phyloP scores from a whole-genome alignment of 2,888 invertebrate genomes.

The Callyntrura sp. region DNA sequence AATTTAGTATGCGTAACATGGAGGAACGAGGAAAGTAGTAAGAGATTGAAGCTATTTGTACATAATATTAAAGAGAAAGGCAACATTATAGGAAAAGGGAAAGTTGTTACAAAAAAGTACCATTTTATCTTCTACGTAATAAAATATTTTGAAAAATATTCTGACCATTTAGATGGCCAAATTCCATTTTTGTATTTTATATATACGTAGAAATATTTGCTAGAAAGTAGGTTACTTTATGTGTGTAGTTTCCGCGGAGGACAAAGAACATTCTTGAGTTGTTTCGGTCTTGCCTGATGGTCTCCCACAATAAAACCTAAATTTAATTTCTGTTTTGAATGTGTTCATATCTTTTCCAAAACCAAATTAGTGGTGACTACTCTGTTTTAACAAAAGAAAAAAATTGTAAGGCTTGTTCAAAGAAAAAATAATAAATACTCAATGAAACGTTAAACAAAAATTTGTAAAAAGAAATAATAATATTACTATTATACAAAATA shows the following conservation, averaged over 20 bases:
- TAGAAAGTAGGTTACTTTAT: not conserved
- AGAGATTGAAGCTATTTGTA: slow-evolving; percentile 60
- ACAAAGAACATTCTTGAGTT: no score
- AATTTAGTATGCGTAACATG: slow-evolving; percentile 61
- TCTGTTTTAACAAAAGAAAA: not conserved
- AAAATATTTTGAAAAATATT: slow-evolving; percentile 43
- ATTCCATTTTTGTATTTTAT: slow-evolving; percentile 52
- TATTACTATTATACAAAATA: not conserved
- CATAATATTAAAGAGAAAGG: slow-evolving; percentile 5
- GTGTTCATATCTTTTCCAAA: slow-evolving; percentile 47
- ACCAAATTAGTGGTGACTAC: not conserved
- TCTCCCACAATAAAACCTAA: not conserved
- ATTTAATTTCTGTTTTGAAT: slow-evolving; percentile 18
- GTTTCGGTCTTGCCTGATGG: not conserved
- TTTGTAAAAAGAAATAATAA: not conserved
- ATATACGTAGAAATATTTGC: not conserved
- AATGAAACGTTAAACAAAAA: slow-evolving; percentile 1
- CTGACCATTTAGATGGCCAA: slow-evolving; percentile 44
- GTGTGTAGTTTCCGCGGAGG: not conserved
- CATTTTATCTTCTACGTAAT: not conserved
- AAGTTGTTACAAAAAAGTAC: slow-evolving; percentile 32
- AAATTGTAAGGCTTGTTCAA: slow-evolving; percentile 20
- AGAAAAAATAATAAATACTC: slow-evolving; percentile 32
- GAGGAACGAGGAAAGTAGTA: slow-evolving; percentile 57
- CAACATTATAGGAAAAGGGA: not conserved